Evolutionary conservation across 1,140 invertebrate species (phyloP).

Genomic region (Sitophilus oryzae): DNA sequence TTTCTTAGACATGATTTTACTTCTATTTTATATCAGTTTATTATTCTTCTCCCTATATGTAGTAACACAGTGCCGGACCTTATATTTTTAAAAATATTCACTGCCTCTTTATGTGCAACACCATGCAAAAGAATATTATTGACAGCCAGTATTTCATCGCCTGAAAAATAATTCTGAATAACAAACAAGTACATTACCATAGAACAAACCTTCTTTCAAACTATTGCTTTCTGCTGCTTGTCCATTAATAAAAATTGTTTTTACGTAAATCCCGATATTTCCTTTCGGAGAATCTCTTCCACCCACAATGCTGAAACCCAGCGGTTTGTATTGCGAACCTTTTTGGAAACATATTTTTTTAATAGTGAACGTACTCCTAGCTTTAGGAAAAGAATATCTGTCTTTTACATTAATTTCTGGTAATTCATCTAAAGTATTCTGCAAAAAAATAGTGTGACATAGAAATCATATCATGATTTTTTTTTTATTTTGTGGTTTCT

Average conservation of each 20-base stretch:
- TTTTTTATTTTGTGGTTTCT: too few relatives aligned
- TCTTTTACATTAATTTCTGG: slow-evolving; percentile 42
- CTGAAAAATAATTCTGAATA: slow-evolving; percentile 44
- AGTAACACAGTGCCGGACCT: slow-evolving; percentile 80
- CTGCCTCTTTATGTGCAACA: slow-evolving; percentile 83
- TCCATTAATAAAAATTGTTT: slow-evolving; percentile 80
- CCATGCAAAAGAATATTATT: slow-evolving; percentile 82
- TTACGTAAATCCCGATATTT: slow-evolving; percentile 83
- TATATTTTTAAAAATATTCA: slow-evolving; percentile 84
- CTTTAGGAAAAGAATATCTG: slow-evolving; percentile 46
- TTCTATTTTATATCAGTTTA: too few relatives aligned
- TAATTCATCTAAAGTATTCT: slow-evolving; percentile 40
- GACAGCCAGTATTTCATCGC: slow-evolving; percentile 89
- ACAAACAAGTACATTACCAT: not conserved
- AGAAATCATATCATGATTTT: too few relatives aligned
- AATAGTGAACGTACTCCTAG: slow-evolving; percentile 47
- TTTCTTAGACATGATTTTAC: too few relatives aligned
- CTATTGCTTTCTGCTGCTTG: slow-evolving; percentile 80
- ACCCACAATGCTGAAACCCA: slow-evolving; percentile 89
- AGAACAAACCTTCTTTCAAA: slow-evolving; percentile 66
- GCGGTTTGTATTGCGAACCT: slow-evolving; percentile 74
- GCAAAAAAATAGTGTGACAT: too few relatives aligned
- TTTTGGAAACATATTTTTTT: slow-evolving; percentile 57
- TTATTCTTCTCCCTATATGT: slow-evolving; percentile 54
- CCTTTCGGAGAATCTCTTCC: slow-evolving; percentile 84